These are phyloP conservation scores for Volucella inanis DNA, from an alignment of 2,888 invertebrate genomes.

Conservation along the genomic window DNA sequence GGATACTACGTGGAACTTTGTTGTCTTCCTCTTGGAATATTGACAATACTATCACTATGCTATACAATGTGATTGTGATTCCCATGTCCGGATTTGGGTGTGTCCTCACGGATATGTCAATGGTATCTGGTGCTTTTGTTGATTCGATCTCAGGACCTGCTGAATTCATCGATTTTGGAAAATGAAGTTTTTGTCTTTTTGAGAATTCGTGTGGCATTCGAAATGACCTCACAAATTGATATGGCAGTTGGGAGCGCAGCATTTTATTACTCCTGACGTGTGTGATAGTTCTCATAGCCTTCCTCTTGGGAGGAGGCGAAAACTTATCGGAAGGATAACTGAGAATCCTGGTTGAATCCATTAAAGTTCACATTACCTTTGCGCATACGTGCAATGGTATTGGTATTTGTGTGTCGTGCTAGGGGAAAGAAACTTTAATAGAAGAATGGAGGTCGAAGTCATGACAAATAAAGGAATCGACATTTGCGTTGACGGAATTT, in stretches of 20 bases:
- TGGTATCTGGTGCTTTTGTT: conserved; percentile 4
- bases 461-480: too few species aligned
- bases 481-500: too few species aligned
- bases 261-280: conserved; percentile 31
- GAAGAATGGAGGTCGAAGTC: too few species aligned
- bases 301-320: conserved; percentile 1
- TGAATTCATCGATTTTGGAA: not conserved
- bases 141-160: conserved; percentile 19
- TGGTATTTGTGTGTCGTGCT: not conserved
- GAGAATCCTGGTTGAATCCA: conserved; percentile 28
- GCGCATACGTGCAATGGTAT: conserved; percentile 12
- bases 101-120: conserved; percentile 8
- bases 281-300: not conserved
- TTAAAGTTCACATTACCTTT: conserved; percentile 33
- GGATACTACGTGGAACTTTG: conserved; percentile 1
- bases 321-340: conserved; percentile 20
- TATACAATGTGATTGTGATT: conserved; percentile 1
- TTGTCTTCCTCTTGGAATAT: conserved; percentile 19
- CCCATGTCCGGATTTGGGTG: not conserved
- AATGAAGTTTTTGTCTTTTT: not conserved
- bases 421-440: not conserved
- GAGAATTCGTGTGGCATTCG: conserved; percentile 11
- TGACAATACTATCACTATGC: conserved; percentile 15
- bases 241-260: conserved; percentile 15
- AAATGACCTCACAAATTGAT: conserved; percentile 30